Evolutionary conservation across 2,113 vertebrate genomes (phyloP).

Genomic region (Psophia crepitans): DNA sequence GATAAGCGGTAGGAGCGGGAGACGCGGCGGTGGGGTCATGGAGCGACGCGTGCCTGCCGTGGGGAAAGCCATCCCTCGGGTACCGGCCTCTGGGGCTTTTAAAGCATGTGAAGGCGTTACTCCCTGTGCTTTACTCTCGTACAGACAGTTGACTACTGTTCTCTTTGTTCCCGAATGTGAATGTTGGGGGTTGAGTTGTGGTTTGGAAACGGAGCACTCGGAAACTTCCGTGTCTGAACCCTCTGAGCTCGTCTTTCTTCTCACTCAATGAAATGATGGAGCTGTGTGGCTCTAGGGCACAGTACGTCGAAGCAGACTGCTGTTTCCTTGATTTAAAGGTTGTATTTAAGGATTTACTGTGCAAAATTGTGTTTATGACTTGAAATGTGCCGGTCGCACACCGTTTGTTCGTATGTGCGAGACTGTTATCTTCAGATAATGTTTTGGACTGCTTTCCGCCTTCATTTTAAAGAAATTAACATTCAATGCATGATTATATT

Average conservation of each 20-base stretch:
- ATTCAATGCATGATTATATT: neutral
- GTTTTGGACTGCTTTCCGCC: neutral
- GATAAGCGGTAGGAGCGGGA: neutral
- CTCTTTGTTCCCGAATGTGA: neutral
- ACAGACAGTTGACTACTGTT: neutral
- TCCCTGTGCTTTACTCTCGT: neutral
- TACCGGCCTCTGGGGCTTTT: neutral
- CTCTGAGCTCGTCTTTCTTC: neutral
- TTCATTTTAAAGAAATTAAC: too few species aligned
- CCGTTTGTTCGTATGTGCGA: neutral
- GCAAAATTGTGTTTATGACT: neutral
- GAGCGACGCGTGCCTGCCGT: rapidly evolving
- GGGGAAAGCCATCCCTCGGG: neutral
- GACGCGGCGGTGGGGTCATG: too few species aligned
- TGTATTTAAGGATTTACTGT: neutral
- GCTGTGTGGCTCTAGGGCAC: neutral
- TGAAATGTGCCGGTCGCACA: neutral
- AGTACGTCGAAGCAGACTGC: rapidly evolving
- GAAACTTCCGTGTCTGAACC: neutral
- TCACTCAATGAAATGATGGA: rapidly evolving
- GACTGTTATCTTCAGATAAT: rapidly evolving
- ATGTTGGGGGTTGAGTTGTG: neutral
- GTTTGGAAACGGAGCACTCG: neutral
- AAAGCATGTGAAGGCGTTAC: neutral
- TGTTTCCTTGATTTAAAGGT: neutral